Percentiles rank a stretch among this genome's conserved stretches.
phyloP scores from a whole-genome alignment of 2,113 vertebrate species.

The Plectropomus leopardus region DNA sequence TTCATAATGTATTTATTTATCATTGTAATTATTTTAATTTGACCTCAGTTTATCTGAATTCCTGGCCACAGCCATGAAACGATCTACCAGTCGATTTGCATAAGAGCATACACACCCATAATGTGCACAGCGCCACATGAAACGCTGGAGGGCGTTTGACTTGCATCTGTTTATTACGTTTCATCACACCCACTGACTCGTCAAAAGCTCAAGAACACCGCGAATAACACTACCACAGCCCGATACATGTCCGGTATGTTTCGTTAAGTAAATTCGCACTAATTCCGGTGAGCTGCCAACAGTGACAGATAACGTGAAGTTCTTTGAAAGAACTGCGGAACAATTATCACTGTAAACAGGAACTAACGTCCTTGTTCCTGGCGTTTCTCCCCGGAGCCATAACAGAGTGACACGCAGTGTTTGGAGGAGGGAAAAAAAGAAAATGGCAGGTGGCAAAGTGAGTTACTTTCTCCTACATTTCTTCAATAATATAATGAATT shows the following conservation, averaged over 20 bases:
- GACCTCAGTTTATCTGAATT: not conserved
- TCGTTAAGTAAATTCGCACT: not conserved
- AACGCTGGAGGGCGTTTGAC: constrained; percentile 54
- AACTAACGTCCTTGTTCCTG: not conserved
- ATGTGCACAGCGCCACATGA: not conserved
- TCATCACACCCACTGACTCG: not conserved
- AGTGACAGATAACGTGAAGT: not conserved
- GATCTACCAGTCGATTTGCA: not conserved
- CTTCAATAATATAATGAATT: fast-evolving
- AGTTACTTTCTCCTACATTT: constrained; percentile 6
- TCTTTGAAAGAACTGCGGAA: not conserved
- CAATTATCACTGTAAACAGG: not conserved
- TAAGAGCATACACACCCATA: not conserved
- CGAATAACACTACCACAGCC: too few relatives aligned
- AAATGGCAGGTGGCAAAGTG: constrained; percentile 82
- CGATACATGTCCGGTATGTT: not conserved
- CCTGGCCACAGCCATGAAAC: not conserved
- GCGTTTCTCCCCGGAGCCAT: constrained; percentile 74
- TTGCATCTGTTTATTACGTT: constrained; percentile 31
- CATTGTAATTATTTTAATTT: not conserved
- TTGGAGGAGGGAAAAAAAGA: constrained; percentile 40
- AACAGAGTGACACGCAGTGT: constrained; percentile 62
- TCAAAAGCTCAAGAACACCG: not conserved
- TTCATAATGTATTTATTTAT: not conserved
- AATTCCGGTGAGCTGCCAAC: not conserved